Base-by-base conservation (phyloP, 1,140 invertebrate species). In the Cyclina sinensis region DNA sequence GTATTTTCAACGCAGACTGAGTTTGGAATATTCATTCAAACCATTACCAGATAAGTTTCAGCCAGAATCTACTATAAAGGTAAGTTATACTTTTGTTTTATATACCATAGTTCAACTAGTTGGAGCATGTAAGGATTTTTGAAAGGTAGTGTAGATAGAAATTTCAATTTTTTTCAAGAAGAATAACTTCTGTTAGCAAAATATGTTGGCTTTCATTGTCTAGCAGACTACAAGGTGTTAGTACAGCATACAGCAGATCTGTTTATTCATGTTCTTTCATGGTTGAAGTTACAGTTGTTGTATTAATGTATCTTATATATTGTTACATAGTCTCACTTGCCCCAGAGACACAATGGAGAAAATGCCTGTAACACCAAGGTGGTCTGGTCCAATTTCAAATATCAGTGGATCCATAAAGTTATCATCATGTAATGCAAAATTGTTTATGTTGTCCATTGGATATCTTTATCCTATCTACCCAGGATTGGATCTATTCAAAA, bases 1-100 rank as follows among this genome's bases (percentile, higher is more conserved):
- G 82, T 84, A 84, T 84, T 84, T 84, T 57, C 82, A 84, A 74
- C 39, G 82, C 0, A 70, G 82, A 54, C n/a, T 84, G 24, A 84
- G 82, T 54, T 48, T 84, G 24, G 82, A 84, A 35, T 51, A 65
- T 12, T 51, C 43, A 21, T 84, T 84, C 27, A 74, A 74, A 54
- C 43, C 82, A 27, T 73, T 84, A 51, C 82, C 82, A 24, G 68
- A 84, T 57, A 84, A 73, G 46, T 84, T 73, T 51, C 46, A 46
- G n/a, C 46, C 70, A 68, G 82, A 84, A 1, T 27, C 27, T 32
- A 54, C n/a, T 7, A 18, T 14, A 27, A 70, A 84, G 82, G 82
- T 84, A 74, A 54, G 82, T 68, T 30, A 4, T 18, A 30, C 32
- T 35, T 35, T 65, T 12, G 59, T 30, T 65, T 65, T 18, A 3